Evolutionary conservation across 2,113 vertebrate species (phyloP), one percentile per base, ranked within the genome.

Genomic region (Thalassarche chlororhynchos): DNA sequence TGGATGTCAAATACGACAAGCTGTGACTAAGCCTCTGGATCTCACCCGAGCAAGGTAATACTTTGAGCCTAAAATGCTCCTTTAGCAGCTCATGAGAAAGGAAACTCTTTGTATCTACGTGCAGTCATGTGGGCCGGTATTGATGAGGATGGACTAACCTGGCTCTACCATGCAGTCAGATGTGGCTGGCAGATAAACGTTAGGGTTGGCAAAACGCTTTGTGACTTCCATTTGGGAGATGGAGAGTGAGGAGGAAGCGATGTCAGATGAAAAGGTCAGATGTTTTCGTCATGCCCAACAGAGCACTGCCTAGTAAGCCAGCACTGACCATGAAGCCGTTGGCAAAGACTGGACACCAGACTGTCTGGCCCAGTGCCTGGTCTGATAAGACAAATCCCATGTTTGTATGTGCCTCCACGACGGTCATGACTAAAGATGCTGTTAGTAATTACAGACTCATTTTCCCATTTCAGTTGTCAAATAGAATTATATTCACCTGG

Each of bases 21-120:
- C 99, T 80, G 98, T 99, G 92, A 99, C 99, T 86, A 99, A 99
- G 94, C 99, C 99, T 77, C 98, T 99, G 97, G 99, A 99, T 98
- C 99, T 99, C 97, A 99, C 99, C 69, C 98, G 99, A 98, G 99
- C 99, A 97, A 99, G 99, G 99, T 99, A 99, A 97, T 47, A 42
- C 12, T 86, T 75, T 52, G 61, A 88, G 68, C 65, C 40, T 81
- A 47, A 96, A 85, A 70, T 54, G 38, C 54, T 88, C 46, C 49
- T 77, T 62, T 61, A 75, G 49, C 49, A 83, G 72, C 51, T 75
- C 34, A 38, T 55, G 60, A 92, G 70, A 89, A 94, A 87, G 49
- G 16, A 77, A 91, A 72, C 68, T 91, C 51, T 80, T 87, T 10
- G 29, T 47, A 17, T 26, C 24, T 46, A 28, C 5, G 3, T 75